Base-by-base conservation (phyloP, 1,140 invertebrate genomes). In the Calephelis virginiensis region DNA sequence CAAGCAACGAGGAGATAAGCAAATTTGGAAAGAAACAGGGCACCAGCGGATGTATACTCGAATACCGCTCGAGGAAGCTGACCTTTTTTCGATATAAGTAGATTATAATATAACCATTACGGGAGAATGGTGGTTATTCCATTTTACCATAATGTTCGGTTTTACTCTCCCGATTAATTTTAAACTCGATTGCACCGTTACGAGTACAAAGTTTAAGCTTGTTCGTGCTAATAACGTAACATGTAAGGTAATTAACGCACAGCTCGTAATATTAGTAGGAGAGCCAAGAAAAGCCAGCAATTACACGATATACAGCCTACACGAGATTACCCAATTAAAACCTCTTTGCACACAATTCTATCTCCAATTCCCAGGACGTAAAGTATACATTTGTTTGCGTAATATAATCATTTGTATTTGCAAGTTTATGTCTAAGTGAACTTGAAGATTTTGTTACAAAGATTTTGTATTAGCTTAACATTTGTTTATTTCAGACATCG, bases 221-320 rank as follows among this genome's bases (percentile, higher is more conserved):
- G 49, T 53, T 53, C 49, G 49, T 53, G 49, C 49, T 53, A 53
- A 53, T 53, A 53, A 53, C 49, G 49, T 53, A 28, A 53, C 49
- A 53, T 53, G 49, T 53, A 53, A 13, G 13, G 14, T 53, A 53
- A 53, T 53, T 53, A 53, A 53, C 49, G 49, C 49, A 53, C 14
- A 53, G 49, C 49, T 53, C 49, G 49, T 53, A 53, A 53, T 53
- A 53, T 53, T 53, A 53, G 49, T 53, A 53, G 49, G 49, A 53
- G 14, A 53, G 49, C 49, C 49, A 53, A 53, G 49, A 13, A 53
- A 53, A 53, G 49, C 49, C 49, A 13, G 14, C 49, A 53, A 53
- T 53, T 53, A 53, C 49, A 53, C 49, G 49, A 53, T n/a, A 53
- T 53, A 53, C 49, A 53, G 49, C 49, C 49, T 53, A 53, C 49